Evolutionary conservation across 2,888 invertebrate genomes (phyloP), one percentile per base, ranked within the genome.

Genomic region (Drosophila hamatofila): DNA sequence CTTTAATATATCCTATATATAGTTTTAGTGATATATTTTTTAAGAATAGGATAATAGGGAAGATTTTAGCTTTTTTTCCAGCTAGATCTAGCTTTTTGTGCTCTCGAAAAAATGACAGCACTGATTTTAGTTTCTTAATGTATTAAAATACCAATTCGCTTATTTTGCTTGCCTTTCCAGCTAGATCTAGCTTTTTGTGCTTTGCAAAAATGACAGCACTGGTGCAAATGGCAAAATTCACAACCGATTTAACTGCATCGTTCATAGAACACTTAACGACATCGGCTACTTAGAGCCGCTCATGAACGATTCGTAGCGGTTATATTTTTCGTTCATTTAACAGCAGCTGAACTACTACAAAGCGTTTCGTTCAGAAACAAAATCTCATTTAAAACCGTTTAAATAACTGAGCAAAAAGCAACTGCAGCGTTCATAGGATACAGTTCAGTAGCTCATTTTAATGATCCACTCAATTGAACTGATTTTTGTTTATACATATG

Each of bases 381-480:
- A 30, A 2, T 30, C 18, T 9, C 3, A 33, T 35, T 52, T 6
- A 35, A 16, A 33, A 21, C 33, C 51, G 51, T 48, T 48, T 48
- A 11, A 27, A 3, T 11, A 49, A 49, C n/a, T 30, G 30, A 30
- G 7, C 35, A 23, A 35, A n/a, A 16, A 33, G 16, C 52, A 37
- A 6, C 2, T 27, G 12, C 35, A 33, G 2, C 35, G 37, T 16
- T 49, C 30, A 14, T 8, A 4, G 49, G 18, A 49, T 18, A 49
- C 3, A 48, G 48, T 51, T 21, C 30, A 52, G 37, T n/a, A 25
- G 52, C 25, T 52, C 23, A 23, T 16, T 37, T 52, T 23, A 52
- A 52, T 52, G n/a, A n/a, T 6, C 16, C 35, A 23, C 35, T 23
- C 16, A 35, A 21, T 14, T 16, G 14, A 16, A 52, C 23, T 35